A percentile compares a stretch with the other conserved stretches of the same genome.
These are phyloP conservation scores for Tokudaia muenninki DNA, from an alignment of 2,797 vertebrate genomes.

Conservation along the genomic window DNA sequence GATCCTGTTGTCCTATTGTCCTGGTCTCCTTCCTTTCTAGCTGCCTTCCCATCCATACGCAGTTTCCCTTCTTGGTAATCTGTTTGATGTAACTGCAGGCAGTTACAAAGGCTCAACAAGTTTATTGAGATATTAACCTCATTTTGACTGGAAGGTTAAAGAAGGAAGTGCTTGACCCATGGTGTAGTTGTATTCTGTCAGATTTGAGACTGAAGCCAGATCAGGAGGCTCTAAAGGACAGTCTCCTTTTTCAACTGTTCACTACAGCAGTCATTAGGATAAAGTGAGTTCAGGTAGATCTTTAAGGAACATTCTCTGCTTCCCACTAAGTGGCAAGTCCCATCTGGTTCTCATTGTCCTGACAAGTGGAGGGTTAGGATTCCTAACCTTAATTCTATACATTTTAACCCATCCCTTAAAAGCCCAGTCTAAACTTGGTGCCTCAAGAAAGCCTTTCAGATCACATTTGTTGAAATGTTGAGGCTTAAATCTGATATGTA, in stretches of 20 bases:
- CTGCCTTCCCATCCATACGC: too few species aligned
- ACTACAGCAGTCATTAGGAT: not conserved
- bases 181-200: not conserved
- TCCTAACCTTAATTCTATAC: not conserved
- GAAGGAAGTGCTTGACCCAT: not conserved
- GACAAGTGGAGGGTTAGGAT: not conserved
- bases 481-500: not conserved
- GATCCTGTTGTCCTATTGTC: too few species aligned
- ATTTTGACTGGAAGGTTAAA: constrained; percentile 41
- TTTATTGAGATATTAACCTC: constrained; percentile 46
- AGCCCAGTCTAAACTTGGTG: not conserved
- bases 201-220: not conserved
- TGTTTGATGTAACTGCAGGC: too few species aligned
- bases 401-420: not conserved
- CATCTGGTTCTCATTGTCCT: not conserved
- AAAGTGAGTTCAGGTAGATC: not conserved
- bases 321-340: not conserved
- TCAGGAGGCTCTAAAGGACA: not conserved
- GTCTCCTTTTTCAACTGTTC: not conserved
- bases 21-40: too few species aligned
- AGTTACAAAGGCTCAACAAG: not conserved
- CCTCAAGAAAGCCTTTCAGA: not conserved
- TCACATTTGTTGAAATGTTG: not conserved
- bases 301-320: not conserved
- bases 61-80: too few species aligned